Percentiles rank a stretch among this genome's conserved stretches.
Evolutionary conservation across 2,113 vertebrate genomes (phyloP).

Genomic region (Nanorana parkeri): DNA sequence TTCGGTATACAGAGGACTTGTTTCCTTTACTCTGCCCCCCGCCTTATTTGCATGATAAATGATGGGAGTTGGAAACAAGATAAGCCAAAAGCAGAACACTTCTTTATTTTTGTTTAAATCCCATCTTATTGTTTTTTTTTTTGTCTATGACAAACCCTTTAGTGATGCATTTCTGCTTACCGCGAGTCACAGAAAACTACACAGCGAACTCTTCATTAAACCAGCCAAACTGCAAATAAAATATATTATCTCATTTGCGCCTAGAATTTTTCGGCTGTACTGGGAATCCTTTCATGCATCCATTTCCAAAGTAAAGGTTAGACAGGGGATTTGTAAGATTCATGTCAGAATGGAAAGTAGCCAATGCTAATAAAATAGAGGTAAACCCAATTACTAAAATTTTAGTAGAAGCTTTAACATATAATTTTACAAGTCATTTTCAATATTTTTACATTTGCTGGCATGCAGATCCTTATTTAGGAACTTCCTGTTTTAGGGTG

Average conservation of each 20-base stretch:
- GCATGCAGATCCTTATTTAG: no score
- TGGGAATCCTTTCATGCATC: constrained; percentile 44
- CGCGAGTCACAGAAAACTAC: constrained; percentile 9
- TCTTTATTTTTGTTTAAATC: constrained; percentile 80
- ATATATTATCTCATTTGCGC: constrained; percentile 14
- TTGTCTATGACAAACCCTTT: constrained; percentile 42
- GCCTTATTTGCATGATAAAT: constrained; percentile 85
- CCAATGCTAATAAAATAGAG: no score
- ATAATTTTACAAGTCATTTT: no score
- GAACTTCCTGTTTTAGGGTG: no score
- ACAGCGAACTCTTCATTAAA: constrained; percentile 41
- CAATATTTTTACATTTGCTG: no score
- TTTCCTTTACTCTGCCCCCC: constrained; percentile 82
- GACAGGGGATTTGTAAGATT: constrained; percentile 29
- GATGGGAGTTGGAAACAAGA: constrained; percentile 75
- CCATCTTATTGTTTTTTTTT: constrained; percentile 53
- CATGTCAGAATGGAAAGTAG: constrained; percentile 32
- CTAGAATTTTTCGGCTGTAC: constrained; percentile 1
- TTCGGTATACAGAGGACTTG: constrained; percentile 79
- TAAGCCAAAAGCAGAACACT: constrained; percentile 72
- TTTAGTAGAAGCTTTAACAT: no score
- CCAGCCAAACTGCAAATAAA: background rate
- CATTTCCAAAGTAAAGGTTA: constrained; percentile 31
- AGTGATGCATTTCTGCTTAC: constrained; percentile 35
- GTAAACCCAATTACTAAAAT: no score